These are phyloP conservation scores for Bombus cullumanus DNA, from an alignment of 1,140 invertebrate species.

Conservation along the genomic window DNA sequence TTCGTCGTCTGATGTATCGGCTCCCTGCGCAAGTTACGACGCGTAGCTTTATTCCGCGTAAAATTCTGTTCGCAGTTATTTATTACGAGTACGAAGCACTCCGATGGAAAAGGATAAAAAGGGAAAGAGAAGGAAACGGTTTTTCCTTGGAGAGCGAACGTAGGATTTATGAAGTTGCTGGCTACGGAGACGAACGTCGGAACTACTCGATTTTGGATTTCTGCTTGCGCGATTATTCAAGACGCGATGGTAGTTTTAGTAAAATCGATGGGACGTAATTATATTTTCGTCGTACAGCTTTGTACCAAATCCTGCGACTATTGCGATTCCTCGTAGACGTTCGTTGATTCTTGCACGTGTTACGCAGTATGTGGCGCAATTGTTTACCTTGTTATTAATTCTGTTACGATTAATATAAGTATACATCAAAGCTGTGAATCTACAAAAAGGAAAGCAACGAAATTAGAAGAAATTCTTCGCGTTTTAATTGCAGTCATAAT, in stretches of 20 bases:
- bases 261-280: not conserved
- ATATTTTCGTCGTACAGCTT: not conserved
- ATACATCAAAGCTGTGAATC: too few species aligned
- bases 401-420: too few species aligned
- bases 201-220: not conserved
- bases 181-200: too few species aligned
- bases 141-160: too few species aligned
- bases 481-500: too few species aligned
- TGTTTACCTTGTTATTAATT: too few species aligned
- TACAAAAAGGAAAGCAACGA: too few species aligned
- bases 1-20: not conserved
- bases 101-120: too few species aligned
- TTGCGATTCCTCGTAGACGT: not conserved
- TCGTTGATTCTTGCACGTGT: not conserved
- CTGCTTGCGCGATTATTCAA: too few species aligned
- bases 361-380: not conserved
- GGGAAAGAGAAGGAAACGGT: too few species aligned
- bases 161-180: too few species aligned
- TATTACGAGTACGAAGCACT: not conserved
- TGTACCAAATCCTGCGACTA: not conserved
- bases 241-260: not conserved
- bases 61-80: not conserved
- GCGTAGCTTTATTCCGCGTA: not conserved
- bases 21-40: not conserved
- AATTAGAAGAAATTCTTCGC: too few species aligned